These are phyloP conservation scores for Pseudopodoces humilis DNA, from an alignment of 2,113 vertebrate species.

Conservation along the genomic window DNA sequence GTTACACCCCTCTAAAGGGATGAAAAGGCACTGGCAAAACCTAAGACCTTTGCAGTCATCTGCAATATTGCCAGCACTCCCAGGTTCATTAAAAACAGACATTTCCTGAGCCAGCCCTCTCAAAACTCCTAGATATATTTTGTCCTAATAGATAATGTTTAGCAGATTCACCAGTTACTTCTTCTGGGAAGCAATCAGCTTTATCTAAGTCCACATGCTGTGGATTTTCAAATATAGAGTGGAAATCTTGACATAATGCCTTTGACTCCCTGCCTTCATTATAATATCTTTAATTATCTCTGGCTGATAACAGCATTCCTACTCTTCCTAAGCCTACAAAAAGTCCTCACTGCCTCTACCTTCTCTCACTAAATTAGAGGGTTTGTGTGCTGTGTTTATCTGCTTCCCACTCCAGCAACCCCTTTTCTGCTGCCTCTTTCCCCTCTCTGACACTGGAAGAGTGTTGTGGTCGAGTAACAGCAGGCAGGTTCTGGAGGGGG, in stretches of 20 bases:
- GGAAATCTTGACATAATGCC: not conserved
- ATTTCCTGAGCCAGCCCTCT: not conserved
- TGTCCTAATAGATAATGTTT: slow-evolving; percentile 1
- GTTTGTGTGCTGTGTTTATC: not conserved
- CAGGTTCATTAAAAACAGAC: slow-evolving; percentile 12
- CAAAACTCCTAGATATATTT: not conserved
- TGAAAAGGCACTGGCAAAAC: not conserved
- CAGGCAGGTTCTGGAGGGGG: not conserved
- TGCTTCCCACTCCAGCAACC: not conserved
- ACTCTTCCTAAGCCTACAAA: not conserved
- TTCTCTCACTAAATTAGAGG: not conserved
- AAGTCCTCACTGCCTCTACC: not conserved
- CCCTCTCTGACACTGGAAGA: not conserved
- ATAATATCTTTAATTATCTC: not conserved
- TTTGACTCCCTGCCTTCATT: not conserved
- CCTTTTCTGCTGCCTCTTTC: not conserved
- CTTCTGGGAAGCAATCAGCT: slow-evolving; percentile 20
- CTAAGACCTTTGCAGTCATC: not conserved
- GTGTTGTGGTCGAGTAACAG: not conserved
- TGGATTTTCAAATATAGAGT: not conserved
- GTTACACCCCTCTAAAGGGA: not conserved
- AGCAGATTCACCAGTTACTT: not conserved
- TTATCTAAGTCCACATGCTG: not conserved
- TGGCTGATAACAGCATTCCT: not conserved
- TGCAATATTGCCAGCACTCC: not conserved